Evolutionary conservation across 2,888 invertebrate species (phyloP), one percentile per base, ranked within the genome.

Genomic region (Elegia similella): DNA sequence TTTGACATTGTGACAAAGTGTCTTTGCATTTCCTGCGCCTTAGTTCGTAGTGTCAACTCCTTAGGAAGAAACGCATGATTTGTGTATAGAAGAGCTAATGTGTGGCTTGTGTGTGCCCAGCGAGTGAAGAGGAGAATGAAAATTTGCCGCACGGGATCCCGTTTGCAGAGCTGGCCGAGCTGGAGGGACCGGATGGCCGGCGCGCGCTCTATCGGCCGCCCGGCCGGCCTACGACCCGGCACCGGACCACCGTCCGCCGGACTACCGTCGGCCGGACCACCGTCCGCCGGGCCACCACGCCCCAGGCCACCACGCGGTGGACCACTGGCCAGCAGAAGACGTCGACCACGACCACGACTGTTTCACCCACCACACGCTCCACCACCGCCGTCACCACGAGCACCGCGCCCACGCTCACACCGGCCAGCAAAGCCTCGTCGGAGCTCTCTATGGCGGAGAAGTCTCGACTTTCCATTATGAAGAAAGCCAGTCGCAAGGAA

Each of bases 101-200:
- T 68, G 73, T 75, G 73, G 75, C 76, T 86, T 87, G 67, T 88
- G 75, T 87, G 77, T 87, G 82, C 81, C 73, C 79, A 89, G 88
- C 75, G 75, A 61, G 65, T 63, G 62, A 50, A 34, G 52, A 30
- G 56, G 58, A 56, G 38, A 12, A 38, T 10, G 3, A 12, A n/a
- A n/a, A 38, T 5, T n/a, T 38, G 38, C 1, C 10, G n/a, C 12
- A 10, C 38, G n/a, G 12, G 38, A 38, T 10, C 38, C n/a, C 12
- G 38, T 10, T n/a, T 5, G 12, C 12, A 10, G 62, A 48, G 57
- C 59, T 58, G 58, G 61, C 59, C 16, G 50, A 59, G 13, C 61
- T 61, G 6, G 59, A 46, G 17, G 34, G 8, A 7, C 6, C 10
- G 17, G 10, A 16, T 2, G 12, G 17, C n/a, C 16, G 38, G 17